phyloP scores from a whole-genome alignment of 2,797 vertebrate species.

The Leuciscus waleckii region DNA sequence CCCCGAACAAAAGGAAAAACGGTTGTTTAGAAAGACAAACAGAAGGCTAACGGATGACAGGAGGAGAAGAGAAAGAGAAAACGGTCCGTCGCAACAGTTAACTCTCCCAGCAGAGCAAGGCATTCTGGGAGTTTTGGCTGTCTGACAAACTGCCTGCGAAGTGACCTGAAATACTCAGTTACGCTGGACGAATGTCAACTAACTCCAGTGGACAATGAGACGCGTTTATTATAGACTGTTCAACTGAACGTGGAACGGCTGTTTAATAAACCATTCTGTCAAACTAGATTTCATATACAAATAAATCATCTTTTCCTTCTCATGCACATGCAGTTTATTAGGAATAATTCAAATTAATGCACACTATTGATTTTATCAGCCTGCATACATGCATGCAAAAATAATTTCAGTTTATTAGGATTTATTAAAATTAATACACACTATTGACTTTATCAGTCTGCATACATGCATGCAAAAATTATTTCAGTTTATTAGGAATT shows the following conservation, averaged over 20 bases:
- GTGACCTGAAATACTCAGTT: constrained; percentile 43
- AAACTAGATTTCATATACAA: not conserved
- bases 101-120: constrained; percentile 67
- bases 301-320: not conserved
- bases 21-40: constrained; percentile 3
- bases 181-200: constrained; percentile 31
- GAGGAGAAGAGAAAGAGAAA: not conserved
- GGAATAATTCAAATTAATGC: no score
- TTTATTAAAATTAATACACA: no score
- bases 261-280: not conserved
- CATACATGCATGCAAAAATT: no score
- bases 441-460: no score
- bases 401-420: not conserved
- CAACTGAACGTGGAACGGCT: not conserved
- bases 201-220: constrained; percentile 13
- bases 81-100: constrained; percentile 70
- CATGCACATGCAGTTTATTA: not conserved
- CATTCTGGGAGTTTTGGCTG: constrained; percentile 75
- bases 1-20: constrained; percentile 2
- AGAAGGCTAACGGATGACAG: not conserved
- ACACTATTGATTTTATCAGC: no score
- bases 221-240: not conserved
- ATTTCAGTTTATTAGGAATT: no score
- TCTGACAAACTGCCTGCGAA: constrained; percentile 68
- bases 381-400: no score